Percentiles rank a stretch among this genome's conserved stretches.
Evolutionary conservation across 2,888 invertebrate genomes (phyloP).

Genomic region (Chrysotoxum bicinctum): DNA sequence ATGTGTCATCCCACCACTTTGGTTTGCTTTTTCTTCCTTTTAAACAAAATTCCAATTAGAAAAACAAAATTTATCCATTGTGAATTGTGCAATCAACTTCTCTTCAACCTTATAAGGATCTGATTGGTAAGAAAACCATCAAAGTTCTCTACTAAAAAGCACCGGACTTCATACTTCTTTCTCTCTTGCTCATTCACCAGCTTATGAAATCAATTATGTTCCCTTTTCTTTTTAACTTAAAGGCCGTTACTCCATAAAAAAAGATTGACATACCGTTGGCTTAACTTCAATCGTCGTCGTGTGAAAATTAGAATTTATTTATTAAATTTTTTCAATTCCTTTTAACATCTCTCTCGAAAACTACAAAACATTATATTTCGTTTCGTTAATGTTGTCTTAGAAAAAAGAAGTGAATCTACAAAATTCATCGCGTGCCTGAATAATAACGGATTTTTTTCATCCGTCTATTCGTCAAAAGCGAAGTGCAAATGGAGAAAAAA

Average conservation of each 20-base stretch:
- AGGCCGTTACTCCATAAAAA: background rate
- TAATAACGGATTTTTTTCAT: conserved; percentile 9
- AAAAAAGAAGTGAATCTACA: background rate
- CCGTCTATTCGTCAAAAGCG: conserved; percentile 33
- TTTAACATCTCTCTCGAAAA: background rate
- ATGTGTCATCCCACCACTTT: too few relatives aligned
- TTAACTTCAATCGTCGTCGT: conserved; percentile 40
- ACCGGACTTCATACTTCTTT: background rate
- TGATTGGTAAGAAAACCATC: background rate
- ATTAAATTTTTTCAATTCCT: conserved; percentile 13
- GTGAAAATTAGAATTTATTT: conserved; percentile 30
- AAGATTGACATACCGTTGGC: conserved; percentile 55
- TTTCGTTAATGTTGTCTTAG: background rate
- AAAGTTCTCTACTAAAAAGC: background rate
- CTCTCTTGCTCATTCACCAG: conserved; percentile 12
- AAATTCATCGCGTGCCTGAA: conserved; percentile 46
- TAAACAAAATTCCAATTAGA: too few relatives aligned
- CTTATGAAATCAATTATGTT: background rate
- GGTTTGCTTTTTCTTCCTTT: too few relatives aligned
- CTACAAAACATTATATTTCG: background rate
- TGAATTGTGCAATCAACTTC: background rate
- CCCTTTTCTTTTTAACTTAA: background rate
- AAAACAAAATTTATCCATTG: background rate
- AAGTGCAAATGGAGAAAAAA: conserved; percentile 28
- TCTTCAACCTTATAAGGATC: background rate